Evolutionary conservation across 23 tunicate genomes (phyloP).

Genomic region (Styela clava): DNA sequence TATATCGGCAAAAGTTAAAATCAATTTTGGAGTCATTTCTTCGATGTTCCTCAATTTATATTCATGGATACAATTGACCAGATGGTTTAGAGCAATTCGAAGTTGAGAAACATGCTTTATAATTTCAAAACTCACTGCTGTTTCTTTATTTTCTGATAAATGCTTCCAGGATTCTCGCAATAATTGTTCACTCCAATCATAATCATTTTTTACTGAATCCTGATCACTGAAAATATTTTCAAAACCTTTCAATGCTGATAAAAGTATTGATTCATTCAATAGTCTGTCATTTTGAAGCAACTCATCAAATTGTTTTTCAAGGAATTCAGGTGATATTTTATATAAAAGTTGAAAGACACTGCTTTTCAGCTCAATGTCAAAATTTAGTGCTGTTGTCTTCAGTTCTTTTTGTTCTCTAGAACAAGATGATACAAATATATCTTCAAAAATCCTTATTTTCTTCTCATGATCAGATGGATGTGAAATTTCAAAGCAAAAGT

Average conservation of each 20-base stretch:
- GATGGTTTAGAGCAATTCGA: neutral
- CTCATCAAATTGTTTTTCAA: neutral
- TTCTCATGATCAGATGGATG: neutral
- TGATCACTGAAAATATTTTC: neutral
- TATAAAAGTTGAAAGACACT: neutral
- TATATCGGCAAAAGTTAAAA: neutral
- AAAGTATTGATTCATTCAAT: neutral
- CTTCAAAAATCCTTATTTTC: neutral
- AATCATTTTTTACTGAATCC: neutral
- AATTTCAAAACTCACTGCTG: neutral
- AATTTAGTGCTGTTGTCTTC: neutral
- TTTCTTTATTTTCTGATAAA: neutral
- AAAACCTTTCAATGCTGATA: neutral
- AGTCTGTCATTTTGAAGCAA: neutral
- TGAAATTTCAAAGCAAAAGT: conserved; percentile 42
- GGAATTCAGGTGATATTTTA: neutral
- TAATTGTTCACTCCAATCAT: neutral
- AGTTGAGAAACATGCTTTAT: neutral
- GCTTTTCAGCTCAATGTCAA: neutral
- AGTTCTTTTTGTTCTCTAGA: neutral
- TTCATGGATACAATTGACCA: neutral
- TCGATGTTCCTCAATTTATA: neutral
- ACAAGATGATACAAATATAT: neutral
- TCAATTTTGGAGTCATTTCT: neutral
- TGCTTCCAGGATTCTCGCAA: neutral